Conservation (phyloP, 2,888 invertebrate genomes). For the Brenthis hecate region DNA sequence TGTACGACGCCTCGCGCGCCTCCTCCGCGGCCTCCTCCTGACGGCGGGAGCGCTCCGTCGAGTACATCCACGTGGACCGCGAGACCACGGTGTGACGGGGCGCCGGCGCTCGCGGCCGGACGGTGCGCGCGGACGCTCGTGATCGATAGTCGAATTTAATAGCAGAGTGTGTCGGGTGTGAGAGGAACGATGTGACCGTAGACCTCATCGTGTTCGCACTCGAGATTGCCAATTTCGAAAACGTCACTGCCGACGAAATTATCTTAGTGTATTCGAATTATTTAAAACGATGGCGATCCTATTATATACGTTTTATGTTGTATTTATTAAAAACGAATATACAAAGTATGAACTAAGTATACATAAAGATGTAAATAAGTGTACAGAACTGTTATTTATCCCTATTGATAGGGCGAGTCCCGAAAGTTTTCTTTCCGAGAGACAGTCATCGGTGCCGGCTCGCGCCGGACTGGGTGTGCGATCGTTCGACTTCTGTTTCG, state of each 20-base stretch:
- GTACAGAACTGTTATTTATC: slow-evolving; percentile 25
- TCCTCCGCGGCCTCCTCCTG: slow-evolving; percentile 87
- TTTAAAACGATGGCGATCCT: slow-evolving; percentile 29
- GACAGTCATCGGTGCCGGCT: no score
- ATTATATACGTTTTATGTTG: slow-evolving; percentile 23
- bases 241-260: slow-evolving; percentile 43
- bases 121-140: slow-evolving; percentile 24
- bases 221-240: slow-evolving; percentile 39
- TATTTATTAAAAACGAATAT: slow-evolving; percentile 15
- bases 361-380: slow-evolving; percentile 37
- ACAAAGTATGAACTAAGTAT: slow-evolving; percentile 24
- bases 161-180: slow-evolving; percentile 25
- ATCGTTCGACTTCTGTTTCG: slow-evolving; percentile 27
- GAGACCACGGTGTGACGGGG: slow-evolving; percentile 93
- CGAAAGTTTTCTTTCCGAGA: no score
- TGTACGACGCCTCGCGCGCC: slow-evolving; percentile 84
- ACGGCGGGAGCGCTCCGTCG: slow-evolving; percentile 95
- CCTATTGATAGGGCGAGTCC: no score
- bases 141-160: slow-evolving; percentile 30
- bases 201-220: slow-evolving; percentile 35
- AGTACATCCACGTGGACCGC: slow-evolving; percentile 95
- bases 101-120: slow-evolving; percentile 44
- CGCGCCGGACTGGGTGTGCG: slow-evolving; percentile 2
- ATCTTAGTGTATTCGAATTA: slow-evolving; percentile 38
- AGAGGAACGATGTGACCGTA: slow-evolving; percentile 21